Conservation (phyloP, 2,888 invertebrate genomes). For the Lathronympha strigana region DNA sequence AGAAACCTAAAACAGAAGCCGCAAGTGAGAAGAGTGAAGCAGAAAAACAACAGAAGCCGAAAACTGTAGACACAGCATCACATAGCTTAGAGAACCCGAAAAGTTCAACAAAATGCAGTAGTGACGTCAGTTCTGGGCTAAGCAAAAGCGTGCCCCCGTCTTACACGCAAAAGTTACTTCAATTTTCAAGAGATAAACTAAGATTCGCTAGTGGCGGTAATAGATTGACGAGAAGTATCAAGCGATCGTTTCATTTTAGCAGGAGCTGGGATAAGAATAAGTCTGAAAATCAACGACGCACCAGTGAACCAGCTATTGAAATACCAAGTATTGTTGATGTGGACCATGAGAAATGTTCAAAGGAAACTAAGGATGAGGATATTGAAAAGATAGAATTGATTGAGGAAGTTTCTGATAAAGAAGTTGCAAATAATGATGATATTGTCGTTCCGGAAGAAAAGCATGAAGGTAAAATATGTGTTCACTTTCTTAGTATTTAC, state of each 20-base stretch:
- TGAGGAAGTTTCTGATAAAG: slow-evolving; percentile 71
- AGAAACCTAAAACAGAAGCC: slow-evolving; percentile 53
- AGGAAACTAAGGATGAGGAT: slow-evolving; percentile 76
- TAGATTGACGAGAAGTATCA: slow-evolving; percentile 76
- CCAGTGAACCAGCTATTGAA: slow-evolving; percentile 75
- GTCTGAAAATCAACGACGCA: slow-evolving; percentile 68
- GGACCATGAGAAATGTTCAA: slow-evolving; percentile 64
- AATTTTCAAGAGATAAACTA: slow-evolving; percentile 79
- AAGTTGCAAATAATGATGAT: slow-evolving; percentile 72
- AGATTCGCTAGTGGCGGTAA: slow-evolving; percentile 78
- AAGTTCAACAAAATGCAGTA: slow-evolving; percentile 73
- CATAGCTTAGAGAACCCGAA: slow-evolving; percentile 77
- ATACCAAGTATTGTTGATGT: slow-evolving; percentile 60
- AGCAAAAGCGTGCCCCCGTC: slow-evolving; percentile 82
- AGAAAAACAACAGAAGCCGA: slow-evolving; percentile 67
- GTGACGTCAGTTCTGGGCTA: slow-evolving; percentile 72
- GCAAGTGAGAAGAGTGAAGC: slow-evolving; percentile 50
- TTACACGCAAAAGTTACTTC: slow-evolving; percentile 78
- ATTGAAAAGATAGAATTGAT: slow-evolving; percentile 76
- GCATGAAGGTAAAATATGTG: slow-evolving; percentile 60
- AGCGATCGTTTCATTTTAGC: slow-evolving; percentile 78
- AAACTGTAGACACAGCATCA: slow-evolving; percentile 73
- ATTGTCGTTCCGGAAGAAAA: slow-evolving; percentile 63
- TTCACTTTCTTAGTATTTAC: slow-evolving; percentile 15
- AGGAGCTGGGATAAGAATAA: slow-evolving; percentile 79